A percentile compares a stretch with the other conserved stretches of the same genome.
phyloP scores from a whole-genome alignment of 1,140 invertebrate genomes.

The Bombus difficillimus region DNA sequence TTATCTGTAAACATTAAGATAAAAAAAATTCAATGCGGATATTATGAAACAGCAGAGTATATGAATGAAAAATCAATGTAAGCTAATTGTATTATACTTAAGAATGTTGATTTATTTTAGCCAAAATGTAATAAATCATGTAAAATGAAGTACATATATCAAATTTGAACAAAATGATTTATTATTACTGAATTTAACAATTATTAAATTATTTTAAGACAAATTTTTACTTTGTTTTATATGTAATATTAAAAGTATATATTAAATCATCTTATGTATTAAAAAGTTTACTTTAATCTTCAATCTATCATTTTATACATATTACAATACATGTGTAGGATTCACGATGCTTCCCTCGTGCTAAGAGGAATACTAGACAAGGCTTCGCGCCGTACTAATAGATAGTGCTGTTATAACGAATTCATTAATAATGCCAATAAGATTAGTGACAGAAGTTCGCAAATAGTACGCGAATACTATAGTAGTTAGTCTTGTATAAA shows the following conservation, averaged over 20 bases:
- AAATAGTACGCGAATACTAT: too few relatives aligned
- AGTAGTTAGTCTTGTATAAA: too few relatives aligned
- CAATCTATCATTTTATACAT: background rate
- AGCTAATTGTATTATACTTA: slow-evolving; percentile 68
- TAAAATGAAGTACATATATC: slow-evolving; percentile 35
- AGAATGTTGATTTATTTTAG: slow-evolving; percentile 70
- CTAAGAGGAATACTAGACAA: too few relatives aligned
- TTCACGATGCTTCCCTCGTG: too few relatives aligned
- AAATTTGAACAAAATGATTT: slow-evolving; percentile 21
- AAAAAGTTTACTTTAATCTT: background rate
- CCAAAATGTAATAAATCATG: slow-evolving; percentile 65
- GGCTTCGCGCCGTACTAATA: too few relatives aligned
- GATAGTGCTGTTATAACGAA: too few relatives aligned
- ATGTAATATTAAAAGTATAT: background rate
- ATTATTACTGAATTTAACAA: background rate
- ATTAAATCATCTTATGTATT: background rate
- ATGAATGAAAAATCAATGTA: slow-evolving; percentile 46
- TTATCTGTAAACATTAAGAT: slow-evolving; percentile 35
- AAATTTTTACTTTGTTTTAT: background rate
- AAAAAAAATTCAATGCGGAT: slow-evolving; percentile 20
- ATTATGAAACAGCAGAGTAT: slow-evolving; percentile 33
- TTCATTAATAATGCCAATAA: too few relatives aligned
- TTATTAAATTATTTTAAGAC: slow-evolving; percentile 1
- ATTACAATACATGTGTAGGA: background rate
- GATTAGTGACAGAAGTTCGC: too few relatives aligned